Conservation (phyloP, 2,888 invertebrate species). For the Podabrus alpinus region DNA sequence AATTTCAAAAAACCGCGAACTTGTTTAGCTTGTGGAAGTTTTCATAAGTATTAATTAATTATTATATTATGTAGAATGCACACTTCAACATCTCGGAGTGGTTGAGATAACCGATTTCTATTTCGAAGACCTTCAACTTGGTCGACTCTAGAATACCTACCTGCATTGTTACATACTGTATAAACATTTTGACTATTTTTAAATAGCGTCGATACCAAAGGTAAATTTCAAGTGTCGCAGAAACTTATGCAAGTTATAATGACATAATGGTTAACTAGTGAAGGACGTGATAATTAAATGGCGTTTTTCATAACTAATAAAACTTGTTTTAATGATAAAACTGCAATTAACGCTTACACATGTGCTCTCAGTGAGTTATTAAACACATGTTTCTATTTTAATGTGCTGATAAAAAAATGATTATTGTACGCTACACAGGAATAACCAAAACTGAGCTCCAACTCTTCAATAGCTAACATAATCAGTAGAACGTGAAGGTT, state of each 20-base stretch:
- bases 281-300: not conserved
- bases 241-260: not conserved
- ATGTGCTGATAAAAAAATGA: not conserved
- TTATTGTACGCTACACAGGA: not conserved
- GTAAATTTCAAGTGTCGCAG: not conserved
- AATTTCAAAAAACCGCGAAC: not conserved
- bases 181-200: not conserved
- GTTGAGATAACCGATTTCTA: not conserved
- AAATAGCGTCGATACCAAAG: not conserved
- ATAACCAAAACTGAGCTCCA: not conserved
- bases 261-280: not conserved
- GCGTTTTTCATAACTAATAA: not conserved
- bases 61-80: not conserved
- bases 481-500: not conserved
- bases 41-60: not conserved
- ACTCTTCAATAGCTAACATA: not conserved
- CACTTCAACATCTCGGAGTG: not conserved
- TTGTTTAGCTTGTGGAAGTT: not conserved
- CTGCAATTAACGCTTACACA: not conserved
- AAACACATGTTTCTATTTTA: not conserved
- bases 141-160: not conserved
- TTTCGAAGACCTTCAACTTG: not conserved
- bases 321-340: conserved; percentile 2
- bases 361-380: not conserved
- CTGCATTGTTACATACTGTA: not conserved